Evolutionary conservation across 2,113 vertebrate species (phyloP).

Genomic region (Bolborhynchus lineola): DNA sequence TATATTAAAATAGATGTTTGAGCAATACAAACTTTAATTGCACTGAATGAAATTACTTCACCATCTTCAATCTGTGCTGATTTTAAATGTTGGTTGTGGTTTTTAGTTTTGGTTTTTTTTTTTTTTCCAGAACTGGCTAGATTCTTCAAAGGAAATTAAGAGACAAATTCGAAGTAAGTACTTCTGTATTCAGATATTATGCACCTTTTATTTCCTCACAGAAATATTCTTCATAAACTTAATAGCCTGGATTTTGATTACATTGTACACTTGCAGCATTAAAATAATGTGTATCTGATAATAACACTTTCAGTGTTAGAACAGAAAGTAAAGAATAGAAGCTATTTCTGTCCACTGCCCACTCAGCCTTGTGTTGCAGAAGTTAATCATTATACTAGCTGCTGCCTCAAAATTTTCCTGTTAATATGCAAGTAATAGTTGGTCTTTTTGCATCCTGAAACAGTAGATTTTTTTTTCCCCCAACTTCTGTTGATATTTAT

Average conservation of each 20-base stretch:
- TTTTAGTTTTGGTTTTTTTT: background rate
- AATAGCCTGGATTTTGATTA: background rate
- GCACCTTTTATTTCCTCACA: background rate
- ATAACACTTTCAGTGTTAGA: background rate
- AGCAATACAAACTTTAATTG: background rate
- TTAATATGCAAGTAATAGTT: background rate
- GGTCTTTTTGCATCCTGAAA: background rate
- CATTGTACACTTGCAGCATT: background rate
- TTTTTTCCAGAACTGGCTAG: constrained; percentile 78
- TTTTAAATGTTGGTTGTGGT: background rate
- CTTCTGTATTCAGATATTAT: background rate
- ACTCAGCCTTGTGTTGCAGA: background rate
- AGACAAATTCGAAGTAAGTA: constrained; percentile 83
- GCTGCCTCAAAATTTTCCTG: background rate
- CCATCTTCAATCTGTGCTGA: background rate
- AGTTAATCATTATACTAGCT: background rate
- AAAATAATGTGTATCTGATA: background rate
- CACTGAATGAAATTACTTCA: background rate
- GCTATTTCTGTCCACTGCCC: background rate
- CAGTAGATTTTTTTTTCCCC: background rate
- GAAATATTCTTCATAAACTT: background rate
- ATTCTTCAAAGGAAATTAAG: constrained; percentile 82
- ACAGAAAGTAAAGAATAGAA: background rate
- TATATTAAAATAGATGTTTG: background rate
- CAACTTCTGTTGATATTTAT: background rate